Conservation (phyloP, 1,140 invertebrate species). For the Pseudomyrmex flavicornis region DNA sequence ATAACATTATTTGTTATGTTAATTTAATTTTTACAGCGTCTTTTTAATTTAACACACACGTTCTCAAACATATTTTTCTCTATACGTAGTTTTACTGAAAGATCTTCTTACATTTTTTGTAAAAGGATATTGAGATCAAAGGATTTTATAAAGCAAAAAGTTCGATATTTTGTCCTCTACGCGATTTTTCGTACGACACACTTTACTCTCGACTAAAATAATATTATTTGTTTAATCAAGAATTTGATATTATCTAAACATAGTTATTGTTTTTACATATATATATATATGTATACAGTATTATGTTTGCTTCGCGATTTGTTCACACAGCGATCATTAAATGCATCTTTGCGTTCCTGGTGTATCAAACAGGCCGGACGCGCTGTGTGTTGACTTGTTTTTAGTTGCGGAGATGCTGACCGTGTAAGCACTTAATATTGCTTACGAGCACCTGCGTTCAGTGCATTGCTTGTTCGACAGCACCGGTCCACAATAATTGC, state of each 20-base stretch:
- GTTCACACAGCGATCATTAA: not conserved
- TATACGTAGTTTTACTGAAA: not conserved
- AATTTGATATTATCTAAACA: too few relatives aligned
- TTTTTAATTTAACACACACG: not conserved
- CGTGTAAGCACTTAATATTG: slow-evolving; percentile 14
- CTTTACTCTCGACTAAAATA: too few relatives aligned
- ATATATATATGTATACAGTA: not conserved
- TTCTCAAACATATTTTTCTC: not conserved
- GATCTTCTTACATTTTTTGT: not conserved
- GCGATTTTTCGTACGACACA: too few relatives aligned
- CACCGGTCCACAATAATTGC: slow-evolving; percentile 17
- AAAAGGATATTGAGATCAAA: not conserved
- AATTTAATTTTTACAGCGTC: not conserved
- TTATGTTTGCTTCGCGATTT: not conserved
- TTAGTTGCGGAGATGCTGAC: not conserved
- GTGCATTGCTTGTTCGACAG: not conserved
- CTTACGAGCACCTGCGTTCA: slow-evolving; percentile 24
- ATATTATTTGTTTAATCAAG: too few relatives aligned
- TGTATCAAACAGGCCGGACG: slow-evolving; percentile 17
- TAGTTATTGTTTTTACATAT: not conserved
- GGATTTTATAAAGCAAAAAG: not conserved
- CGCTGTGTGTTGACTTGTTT: not conserved
- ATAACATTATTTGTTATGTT: too few relatives aligned
- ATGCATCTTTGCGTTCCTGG: not conserved
- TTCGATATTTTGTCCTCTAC: too few relatives aligned